Conservation (phyloP, 1,140 invertebrate species). For the Lucilia cuprina region DNA sequence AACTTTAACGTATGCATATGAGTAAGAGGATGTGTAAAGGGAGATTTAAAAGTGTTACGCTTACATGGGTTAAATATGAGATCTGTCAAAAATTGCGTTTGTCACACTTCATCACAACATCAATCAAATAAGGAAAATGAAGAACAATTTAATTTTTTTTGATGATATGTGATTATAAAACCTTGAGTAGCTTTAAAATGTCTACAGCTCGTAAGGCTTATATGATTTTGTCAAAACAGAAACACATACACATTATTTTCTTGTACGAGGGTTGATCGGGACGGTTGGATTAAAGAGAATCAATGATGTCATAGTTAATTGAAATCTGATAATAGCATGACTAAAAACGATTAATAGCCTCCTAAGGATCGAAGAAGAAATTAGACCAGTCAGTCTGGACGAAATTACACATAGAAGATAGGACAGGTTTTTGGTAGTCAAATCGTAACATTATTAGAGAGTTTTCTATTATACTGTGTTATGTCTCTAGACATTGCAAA, state of each 20-base stretch:
- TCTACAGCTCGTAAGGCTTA: constrained; percentile 4
- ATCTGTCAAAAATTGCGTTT: constrained; percentile 38
- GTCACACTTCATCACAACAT: constrained; percentile 41
- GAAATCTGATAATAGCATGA: too few relatives aligned
- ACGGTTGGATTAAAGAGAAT: too few relatives aligned
- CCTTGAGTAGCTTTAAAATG: neutral
- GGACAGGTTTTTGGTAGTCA: too few relatives aligned
- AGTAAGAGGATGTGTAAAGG: neutral
- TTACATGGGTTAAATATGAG: constrained; percentile 16
- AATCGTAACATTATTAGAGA: too few relatives aligned
- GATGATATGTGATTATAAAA: constrained; percentile 3
- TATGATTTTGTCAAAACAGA: constrained; percentile 22
- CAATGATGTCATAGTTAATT: too few relatives aligned
- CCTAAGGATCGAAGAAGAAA: too few relatives aligned
- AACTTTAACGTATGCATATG: neutral
- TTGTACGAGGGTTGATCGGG: neutral
- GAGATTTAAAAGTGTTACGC: neutral
- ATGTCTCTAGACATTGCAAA: too few relatives aligned
- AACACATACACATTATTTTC: constrained; percentile 11
- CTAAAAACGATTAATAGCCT: too few relatives aligned
- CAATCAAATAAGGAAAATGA: constrained; percentile 33
- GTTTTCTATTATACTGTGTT: too few relatives aligned
- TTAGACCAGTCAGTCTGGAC: too few relatives aligned
- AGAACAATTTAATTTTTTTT: neutral
- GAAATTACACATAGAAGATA: too few relatives aligned